These are phyloP conservation scores for Aporophyla nigra DNA, from an alignment of 2,888 invertebrate genomes.

Conservation along the genomic window DNA sequence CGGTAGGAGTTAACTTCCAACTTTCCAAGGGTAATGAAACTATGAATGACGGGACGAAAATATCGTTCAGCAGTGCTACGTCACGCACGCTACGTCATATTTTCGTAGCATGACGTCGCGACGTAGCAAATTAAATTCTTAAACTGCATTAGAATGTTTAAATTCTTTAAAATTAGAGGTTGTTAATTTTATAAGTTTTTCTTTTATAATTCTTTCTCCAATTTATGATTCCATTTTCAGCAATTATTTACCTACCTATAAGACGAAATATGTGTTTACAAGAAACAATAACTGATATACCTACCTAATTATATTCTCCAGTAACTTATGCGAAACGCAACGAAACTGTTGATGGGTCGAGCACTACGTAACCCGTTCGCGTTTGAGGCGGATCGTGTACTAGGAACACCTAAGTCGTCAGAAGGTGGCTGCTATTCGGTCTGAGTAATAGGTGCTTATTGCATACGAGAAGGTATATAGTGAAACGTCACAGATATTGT, in stretches of 20 bases:
- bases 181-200: too few species aligned
- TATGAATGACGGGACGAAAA: slow-evolving; percentile 23
- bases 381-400: slow-evolving; percentile 73
- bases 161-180: too few species aligned
- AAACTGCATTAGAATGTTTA: too few species aligned
- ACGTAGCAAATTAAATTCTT: neutral
- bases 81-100: slow-evolving; percentile 30
- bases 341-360: slow-evolving; percentile 3
- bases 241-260: neutral
- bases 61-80: neutral
- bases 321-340: slow-evolving; percentile 6
- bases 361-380: slow-evolving; percentile 78
- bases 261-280: neutral
- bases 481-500: slow-evolving; percentile 51
- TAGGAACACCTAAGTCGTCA: slow-evolving; percentile 76
- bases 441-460: slow-evolving; percentile 87
- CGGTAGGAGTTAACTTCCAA: slow-evolving; percentile 57
- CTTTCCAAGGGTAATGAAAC: slow-evolving; percentile 33
- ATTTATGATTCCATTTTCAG: neutral
- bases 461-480: slow-evolving; percentile 83
- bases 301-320: neutral
- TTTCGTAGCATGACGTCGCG: slow-evolving; percentile 16
- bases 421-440: slow-evolving; percentile 75
- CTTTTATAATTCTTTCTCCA: neutral
- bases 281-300: neutral